Percentiles rank a stretch among this genome's conserved stretches.
Conservation (phyloP, 1,140 invertebrate species). For the Gryllus bimaculatus region DNA sequence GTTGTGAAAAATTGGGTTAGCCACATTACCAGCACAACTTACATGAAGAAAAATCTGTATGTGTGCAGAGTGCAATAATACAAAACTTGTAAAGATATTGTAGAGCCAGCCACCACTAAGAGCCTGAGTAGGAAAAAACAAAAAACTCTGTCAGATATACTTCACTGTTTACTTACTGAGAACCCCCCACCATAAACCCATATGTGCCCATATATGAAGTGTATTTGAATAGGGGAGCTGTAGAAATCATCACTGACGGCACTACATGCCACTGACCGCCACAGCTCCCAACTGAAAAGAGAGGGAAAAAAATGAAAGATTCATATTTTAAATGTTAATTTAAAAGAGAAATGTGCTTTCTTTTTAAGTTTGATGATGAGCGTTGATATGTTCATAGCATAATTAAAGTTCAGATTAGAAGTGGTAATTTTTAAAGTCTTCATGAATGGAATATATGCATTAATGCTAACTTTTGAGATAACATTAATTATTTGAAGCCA, state of each 20-base stretch:
- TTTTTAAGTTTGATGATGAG: too few relatives aligned
- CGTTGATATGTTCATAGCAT: too few relatives aligned
- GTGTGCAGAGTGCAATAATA: neutral
- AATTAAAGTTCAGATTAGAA: too few relatives aligned
- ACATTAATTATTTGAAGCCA: too few relatives aligned
- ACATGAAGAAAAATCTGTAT: neutral
- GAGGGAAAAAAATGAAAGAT: neutral
- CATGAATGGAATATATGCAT: too few relatives aligned
- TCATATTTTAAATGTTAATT: neutral
- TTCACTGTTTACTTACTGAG: conserved; percentile 74
- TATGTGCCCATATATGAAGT: conserved; percentile 58
- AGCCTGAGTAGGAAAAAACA: conserved; percentile 7
- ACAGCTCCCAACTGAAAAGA: conserved; percentile 42
- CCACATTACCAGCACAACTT: too few relatives aligned
- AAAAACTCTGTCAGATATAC: conserved; percentile 36
- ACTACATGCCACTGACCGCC: conserved; percentile 38
- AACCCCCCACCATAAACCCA: conserved; percentile 62
- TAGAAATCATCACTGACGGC: conserved; percentile 55
- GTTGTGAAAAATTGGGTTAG: too few relatives aligned
- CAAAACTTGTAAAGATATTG: neutral
- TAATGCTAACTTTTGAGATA: too few relatives aligned
- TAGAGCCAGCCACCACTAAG: conserved; percentile 8
- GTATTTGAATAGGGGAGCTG: conserved; percentile 65
- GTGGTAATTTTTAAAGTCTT: too few relatives aligned
- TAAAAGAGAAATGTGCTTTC: too few relatives aligned